Evolutionary conservation across 2,888 invertebrate genomes (phyloP), one percentile per base, ranked within the genome.

Genomic region (Agrochola litura): DNA sequence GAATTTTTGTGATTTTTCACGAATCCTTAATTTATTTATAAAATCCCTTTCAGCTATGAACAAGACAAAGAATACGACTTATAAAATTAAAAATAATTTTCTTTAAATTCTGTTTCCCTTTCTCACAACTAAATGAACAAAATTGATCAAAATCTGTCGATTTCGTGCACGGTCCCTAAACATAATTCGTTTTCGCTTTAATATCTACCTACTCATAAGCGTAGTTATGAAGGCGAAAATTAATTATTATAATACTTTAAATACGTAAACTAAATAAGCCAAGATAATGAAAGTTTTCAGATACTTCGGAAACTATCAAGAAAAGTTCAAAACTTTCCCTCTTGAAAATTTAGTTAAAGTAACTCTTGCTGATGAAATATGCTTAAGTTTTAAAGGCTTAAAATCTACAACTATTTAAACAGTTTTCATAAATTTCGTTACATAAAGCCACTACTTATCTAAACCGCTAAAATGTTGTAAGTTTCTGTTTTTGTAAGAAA

Each of bases 241-340:
- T 16, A 6, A 58, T 30, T 49, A 58, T 16, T 9, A 30, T 22
- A 76, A 54, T 10, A 61, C 9, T 46, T 63, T 19, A 22, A 43
- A 46, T 8, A 54, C 9, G 16, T 41, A 41, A 12, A 41, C 22
- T 41, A 56, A 58, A 25, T 37, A 52, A 19, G 16, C 22, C 25
- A 41, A 19, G 14, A 64, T 64, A 71, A 37, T 16, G 1, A 58
- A 65, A 65, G 63, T 30, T 61, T 22, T 60, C 5, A 66, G 6
- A 60, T 81, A 54, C 46, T 81, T 81, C 6, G 0, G 0, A 30
- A 80, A 80, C 65, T 82, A 69, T 65, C 5, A 43, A n/a, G 41
- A 49, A 69, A 22, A 19, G 52, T 14, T n/a, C 30, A n/a, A 66
- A 69, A 65, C n/a, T 30, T 41, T 22, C 2, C 1, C 9, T 19